phyloP scores from a whole-genome alignment of 2,888 invertebrate species.

The Platycheirus albimanus region DNA sequence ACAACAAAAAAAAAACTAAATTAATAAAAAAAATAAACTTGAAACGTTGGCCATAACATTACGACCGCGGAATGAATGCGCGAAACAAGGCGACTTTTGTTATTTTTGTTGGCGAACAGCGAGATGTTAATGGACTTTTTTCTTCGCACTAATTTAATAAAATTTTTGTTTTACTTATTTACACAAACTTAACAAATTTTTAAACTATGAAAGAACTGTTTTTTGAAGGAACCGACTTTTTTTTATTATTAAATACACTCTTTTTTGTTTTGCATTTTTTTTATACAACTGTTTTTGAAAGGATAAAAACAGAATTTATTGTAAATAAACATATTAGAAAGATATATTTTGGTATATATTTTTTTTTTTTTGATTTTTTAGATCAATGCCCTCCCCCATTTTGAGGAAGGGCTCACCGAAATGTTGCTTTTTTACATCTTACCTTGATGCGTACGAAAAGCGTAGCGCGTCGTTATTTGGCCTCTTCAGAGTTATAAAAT shows the following conservation, averaged over 20 bases:
- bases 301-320: constrained; percentile 59
- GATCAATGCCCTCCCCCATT: constrained; percentile 59
- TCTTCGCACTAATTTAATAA: constrained; percentile 46
- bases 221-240: constrained; percentile 40
- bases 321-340: constrained; percentile 67
- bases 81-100: constrained; percentile 61
- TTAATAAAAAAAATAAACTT: constrained; percentile 50
- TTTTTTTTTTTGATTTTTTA: constrained; percentile 23
- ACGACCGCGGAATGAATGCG: constrained; percentile 69
- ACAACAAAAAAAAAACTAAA: constrained; percentile 32
- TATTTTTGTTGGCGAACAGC: constrained; percentile 45
- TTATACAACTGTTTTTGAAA: constrained; percentile 44
- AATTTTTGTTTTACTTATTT: constrained; percentile 59
- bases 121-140: constrained; percentile 44
- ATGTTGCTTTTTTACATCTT: constrained; percentile 67
- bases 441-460: constrained; percentile 70
- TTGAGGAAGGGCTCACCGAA: constrained; percentile 49
- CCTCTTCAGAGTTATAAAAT: constrained; percentile 32
- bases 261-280: constrained; percentile 12
- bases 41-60: constrained; percentile 68
- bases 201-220: constrained; percentile 9
- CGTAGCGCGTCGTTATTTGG: constrained; percentile 57
- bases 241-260: constrained; percentile 62
- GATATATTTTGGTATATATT: constrained; percentile 6
- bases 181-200: constrained; percentile 21